Evolutionary conservation across 2,888 invertebrate species (phyloP).

Genomic region (Himalopsyche japonica): DNA sequence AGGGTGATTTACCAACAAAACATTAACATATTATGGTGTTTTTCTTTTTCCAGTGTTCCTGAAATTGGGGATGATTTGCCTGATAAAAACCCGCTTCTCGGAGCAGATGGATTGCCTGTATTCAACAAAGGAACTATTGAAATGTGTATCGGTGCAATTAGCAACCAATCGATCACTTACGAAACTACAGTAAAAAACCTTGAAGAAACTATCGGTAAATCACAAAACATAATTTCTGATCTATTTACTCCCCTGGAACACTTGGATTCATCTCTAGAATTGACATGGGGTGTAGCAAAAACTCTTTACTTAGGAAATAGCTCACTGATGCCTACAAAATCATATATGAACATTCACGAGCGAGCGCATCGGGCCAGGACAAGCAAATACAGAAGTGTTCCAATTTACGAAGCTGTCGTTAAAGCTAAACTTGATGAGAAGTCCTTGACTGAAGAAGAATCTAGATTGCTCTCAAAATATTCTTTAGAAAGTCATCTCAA

Average conservation of each 20-base stretch:
- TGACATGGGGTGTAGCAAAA: slow-evolving; percentile 87
- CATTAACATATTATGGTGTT: too few species aligned
- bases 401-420: slow-evolving; percentile 71
- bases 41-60: slow-evolving; percentile 64
- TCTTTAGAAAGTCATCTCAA: slow-evolving; percentile 81
- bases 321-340: slow-evolving; percentile 76
- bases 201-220: slow-evolving; percentile 60
- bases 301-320: slow-evolving; percentile 80
- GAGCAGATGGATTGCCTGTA: slow-evolving; percentile 75
- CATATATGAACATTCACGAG: slow-evolving; percentile 78
- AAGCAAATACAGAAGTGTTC: slow-evolving; percentile 71
- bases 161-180: slow-evolving; percentile 78
- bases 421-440: slow-evolving; percentile 56
- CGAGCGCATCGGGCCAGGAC: slow-evolving; percentile 75
- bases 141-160: slow-evolving; percentile 82
- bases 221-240: slow-evolving; percentile 68
- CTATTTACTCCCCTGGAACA: slow-evolving; percentile 77
- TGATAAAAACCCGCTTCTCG: slow-evolving; percentile 74
- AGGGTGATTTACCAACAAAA: too few species aligned
- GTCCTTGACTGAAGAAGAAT: slow-evolving; percentile 64
- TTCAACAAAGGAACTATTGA: slow-evolving; percentile 81
- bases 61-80: slow-evolving; percentile 83
- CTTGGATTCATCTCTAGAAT: slow-evolving; percentile 72
- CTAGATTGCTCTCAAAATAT: slow-evolving; percentile 75
- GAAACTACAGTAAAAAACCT: slow-evolving; percentile 74